Evolutionary conservation across 2,888 invertebrate genomes (phyloP).

Genomic region (Machimus rusticus): DNA sequence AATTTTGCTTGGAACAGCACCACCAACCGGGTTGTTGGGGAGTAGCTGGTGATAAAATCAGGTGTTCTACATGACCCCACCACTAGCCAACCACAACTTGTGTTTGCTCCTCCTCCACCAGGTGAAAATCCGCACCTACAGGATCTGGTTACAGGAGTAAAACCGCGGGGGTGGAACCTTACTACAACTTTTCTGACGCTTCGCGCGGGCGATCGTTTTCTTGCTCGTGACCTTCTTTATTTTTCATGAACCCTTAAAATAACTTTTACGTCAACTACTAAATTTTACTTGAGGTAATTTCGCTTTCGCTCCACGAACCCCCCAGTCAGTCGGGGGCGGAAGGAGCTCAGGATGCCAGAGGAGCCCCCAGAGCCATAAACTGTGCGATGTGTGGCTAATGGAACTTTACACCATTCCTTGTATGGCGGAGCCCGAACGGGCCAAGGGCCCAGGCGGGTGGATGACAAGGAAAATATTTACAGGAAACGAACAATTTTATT

Average conservation of each 20-base stretch:
- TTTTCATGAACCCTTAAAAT: constrained; percentile 7
- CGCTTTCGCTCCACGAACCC: not conserved
- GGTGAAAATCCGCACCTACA: not conserved
- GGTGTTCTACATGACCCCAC: not conserved
- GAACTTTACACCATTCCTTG: not conserved
- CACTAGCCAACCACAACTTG: not conserved
- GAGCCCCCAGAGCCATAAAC: not conserved
- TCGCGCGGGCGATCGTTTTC: not conserved
- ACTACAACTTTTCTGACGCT: not conserved
- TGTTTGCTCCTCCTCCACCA: not conserved
- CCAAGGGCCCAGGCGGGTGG: not conserved
- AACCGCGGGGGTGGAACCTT: not conserved
- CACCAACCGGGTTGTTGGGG: not conserved
- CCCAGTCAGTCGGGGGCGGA: not conserved
- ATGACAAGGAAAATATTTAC: not conserved
- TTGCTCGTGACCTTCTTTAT: not conserved
- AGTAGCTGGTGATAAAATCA: not conserved
- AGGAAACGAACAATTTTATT: not conserved
- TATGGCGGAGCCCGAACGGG: not conserved
- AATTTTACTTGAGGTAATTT: not conserved
- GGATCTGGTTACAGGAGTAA: not conserved
- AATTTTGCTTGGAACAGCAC: not conserved
- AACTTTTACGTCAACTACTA: constrained; percentile 14
- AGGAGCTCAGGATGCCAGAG: not conserved
- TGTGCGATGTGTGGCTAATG: not conserved